Evolutionary conservation across 2,797 vertebrate species (phyloP).

Genomic region (Thripadectes ignobilis): DNA sequence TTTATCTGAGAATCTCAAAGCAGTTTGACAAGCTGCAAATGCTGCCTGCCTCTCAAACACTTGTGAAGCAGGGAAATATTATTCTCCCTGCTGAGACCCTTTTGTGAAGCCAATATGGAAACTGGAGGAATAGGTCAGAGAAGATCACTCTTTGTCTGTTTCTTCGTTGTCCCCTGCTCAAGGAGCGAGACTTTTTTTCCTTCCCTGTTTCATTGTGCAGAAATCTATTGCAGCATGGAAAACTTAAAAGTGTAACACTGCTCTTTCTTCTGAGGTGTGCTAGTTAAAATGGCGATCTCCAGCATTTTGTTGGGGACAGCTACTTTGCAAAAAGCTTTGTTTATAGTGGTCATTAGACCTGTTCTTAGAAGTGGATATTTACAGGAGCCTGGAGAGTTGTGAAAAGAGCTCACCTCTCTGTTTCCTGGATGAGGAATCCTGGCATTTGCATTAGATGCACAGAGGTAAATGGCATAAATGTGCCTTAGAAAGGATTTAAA

Average conservation of each 20-base stretch:
- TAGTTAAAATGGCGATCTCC: not conserved
- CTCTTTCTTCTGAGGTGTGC: not conserved
- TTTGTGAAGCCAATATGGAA: not conserved
- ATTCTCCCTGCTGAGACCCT: not conserved
- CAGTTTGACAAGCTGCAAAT: not conserved
- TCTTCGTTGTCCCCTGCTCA: not conserved
- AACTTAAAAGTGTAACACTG: not conserved
- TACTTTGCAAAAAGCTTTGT: not conserved
- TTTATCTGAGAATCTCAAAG: not conserved
- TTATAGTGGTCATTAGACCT: not conserved
- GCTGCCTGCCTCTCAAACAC: not conserved
- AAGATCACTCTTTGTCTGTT: not conserved
- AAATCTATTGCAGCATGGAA: not conserved
- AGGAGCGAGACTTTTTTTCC: not conserved
- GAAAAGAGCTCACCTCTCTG: not conserved
- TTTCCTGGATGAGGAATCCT: not conserved
- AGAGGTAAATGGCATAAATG: not conserved
- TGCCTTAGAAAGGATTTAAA: not conserved
- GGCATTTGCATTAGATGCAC: not conserved
- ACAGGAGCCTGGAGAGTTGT: not conserved
- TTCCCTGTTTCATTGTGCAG: not conserved
- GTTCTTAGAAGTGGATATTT: not conserved
- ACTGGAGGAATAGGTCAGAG: not conserved
- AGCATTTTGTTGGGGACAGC: not conserved
- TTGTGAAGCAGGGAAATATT: not conserved